Evolutionary conservation across 2,797 vertebrate species (phyloP).

Genomic region (Alauda arvensis): DNA sequence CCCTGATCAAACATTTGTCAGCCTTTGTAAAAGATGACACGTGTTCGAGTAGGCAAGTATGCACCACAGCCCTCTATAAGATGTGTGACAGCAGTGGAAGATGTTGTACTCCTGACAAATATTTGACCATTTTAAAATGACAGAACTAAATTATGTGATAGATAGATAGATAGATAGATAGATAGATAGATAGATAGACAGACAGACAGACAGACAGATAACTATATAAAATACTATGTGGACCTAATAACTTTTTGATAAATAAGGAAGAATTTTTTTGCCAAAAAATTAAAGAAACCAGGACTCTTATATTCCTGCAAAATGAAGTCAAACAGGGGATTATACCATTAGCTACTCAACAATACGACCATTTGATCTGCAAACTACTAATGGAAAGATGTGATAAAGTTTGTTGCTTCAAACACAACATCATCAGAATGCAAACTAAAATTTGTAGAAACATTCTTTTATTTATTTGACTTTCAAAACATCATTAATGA

Average conservation of each 20-base stretch:
- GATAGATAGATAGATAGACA: background rate
- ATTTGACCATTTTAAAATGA: constrained; percentile 72
- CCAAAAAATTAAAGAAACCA: constrained; percentile 40
- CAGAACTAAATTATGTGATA: constrained; percentile 67
- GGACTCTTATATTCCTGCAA: constrained; percentile 48
- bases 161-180: background rate
- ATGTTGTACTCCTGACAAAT: constrained; percentile 66
- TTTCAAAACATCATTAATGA: background rate
- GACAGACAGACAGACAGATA: background rate
- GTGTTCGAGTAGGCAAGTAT: constrained; percentile 72
- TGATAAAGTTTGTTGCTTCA: background rate
- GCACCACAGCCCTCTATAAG: constrained; percentile 61
- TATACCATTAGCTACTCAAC: constrained; percentile 40
- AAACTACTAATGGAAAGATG: background rate
- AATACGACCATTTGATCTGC: background rate
- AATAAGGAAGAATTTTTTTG: constrained; percentile 20
- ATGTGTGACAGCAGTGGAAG: constrained; percentile 58
- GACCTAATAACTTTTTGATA: constrained; percentile 49
- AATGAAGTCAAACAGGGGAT: constrained; percentile 60
- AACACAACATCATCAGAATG: background rate
- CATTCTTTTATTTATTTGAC: background rate
- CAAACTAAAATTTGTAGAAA: background rate
- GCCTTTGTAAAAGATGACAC: constrained; percentile 71
- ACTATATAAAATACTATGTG: background rate
- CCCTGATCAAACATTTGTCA: constrained; percentile 74